phyloP scores from a whole-genome alignment of 1,140 invertebrate genomes.

The Thalassaphorura encarpata region DNA sequence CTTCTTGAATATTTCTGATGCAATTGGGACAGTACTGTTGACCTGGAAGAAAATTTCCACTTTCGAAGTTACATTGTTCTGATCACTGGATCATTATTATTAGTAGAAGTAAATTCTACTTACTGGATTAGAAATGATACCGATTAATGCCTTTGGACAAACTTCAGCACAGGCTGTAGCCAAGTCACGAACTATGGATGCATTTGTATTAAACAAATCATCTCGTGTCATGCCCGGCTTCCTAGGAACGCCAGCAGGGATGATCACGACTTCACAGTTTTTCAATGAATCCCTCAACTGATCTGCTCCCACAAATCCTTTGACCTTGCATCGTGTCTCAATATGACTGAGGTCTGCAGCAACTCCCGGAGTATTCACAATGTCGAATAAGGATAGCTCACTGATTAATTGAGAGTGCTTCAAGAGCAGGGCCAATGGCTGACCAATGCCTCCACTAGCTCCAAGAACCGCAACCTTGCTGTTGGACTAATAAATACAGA shows the following conservation, averaged over 20 bases:
- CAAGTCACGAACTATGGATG: slow-evolving; percentile 54
- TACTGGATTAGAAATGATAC: slow-evolving; percentile 59
- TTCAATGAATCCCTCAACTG: slow-evolving; percentile 32
- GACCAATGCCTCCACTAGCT: slow-evolving; percentile 94
- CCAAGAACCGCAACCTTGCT: slow-evolving; percentile 78
- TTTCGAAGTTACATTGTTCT: too few species aligned
- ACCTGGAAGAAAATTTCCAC: slow-evolving; percentile 12
- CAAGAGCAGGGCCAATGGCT: slow-evolving; percentile 89
- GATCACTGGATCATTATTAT: too few species aligned
- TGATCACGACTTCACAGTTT: slow-evolving; percentile 51
- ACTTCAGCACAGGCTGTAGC: slow-evolving; percentile 43
- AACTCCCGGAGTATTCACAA: slow-evolving; percentile 93
- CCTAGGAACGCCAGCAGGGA: slow-evolving; percentile 55
- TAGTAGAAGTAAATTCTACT: too few species aligned
- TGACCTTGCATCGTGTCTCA: slow-evolving; percentile 52
- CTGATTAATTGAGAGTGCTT: slow-evolving; percentile 79
- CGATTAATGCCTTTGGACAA: slow-evolving; percentile 53
- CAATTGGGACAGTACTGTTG: slow-evolving; percentile 56
- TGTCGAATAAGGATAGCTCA: slow-evolving; percentile 82
- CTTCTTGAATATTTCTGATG: slow-evolving; percentile 56
- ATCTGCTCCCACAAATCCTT: slow-evolving; percentile 20
- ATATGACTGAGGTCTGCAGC: slow-evolving; percentile 97
- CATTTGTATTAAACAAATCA: slow-evolving; percentile 58
- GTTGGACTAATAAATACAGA: too few species aligned
- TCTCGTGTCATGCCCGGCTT: slow-evolving; percentile 50